Evolutionary conservation across 2,113 vertebrate species (phyloP).

Genomic region (Carassius auratus): DNA sequence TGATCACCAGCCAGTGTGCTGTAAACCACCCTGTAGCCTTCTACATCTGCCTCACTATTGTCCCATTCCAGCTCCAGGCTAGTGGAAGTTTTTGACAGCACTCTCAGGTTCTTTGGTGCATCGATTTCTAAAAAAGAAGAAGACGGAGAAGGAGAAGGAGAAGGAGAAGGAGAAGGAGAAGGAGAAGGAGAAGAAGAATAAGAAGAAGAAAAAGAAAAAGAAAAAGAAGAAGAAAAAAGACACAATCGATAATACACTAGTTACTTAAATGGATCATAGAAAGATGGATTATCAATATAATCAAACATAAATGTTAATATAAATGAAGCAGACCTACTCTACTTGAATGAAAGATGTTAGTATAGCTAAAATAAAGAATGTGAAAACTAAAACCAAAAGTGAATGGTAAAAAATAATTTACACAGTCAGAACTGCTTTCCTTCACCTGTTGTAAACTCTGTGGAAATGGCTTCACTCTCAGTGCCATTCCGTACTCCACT

Average conservation of each 20-base stretch:
- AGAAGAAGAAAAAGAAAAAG: too few species aligned
- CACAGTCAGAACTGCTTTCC: not conserved
- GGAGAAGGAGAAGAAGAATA: too few species aligned
- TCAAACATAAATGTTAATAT: not conserved
- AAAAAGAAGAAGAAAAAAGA: conserved; percentile 49
- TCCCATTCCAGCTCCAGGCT: conserved; percentile 93
- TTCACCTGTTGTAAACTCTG: conserved; percentile 90
- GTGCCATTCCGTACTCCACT: conserved; percentile 84
- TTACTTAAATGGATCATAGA: conserved; percentile 59
- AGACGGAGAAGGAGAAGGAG: conserved; percentile 50
- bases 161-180: conserved; percentile 49
- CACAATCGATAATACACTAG: conserved; percentile 73
- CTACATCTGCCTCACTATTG: conserved; percentile 92
- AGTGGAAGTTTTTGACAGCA: conserved; percentile 82
- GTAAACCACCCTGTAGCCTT: conserved; percentile 90
- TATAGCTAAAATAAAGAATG: too few species aligned
- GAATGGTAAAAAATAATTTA: not conserved
- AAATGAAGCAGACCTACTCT: not conserved
- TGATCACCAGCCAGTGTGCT: conserved; percentile 94
- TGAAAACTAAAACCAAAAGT: too few species aligned
- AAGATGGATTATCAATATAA: not conserved
- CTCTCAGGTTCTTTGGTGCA: conserved; percentile 90
- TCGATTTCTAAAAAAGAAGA: conserved; percentile 65
- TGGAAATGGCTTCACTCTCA: conserved; percentile 82
- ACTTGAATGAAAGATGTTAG: not conserved